phyloP scores from a whole-genome alignment of 2,888 invertebrate species.

The Phyllotreta cruciferae region DNA sequence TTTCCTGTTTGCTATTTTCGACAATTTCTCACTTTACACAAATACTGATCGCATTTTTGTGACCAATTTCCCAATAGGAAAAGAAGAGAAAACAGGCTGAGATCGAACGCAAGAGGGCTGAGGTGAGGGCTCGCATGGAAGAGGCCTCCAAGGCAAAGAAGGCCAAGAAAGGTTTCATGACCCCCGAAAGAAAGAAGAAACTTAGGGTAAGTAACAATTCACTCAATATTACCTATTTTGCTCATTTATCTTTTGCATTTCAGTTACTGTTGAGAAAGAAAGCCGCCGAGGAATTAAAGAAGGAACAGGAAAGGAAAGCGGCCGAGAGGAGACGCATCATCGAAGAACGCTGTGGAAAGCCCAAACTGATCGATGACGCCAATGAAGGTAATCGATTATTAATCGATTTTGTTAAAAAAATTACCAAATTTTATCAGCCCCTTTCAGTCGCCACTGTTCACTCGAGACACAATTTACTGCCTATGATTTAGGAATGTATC shows the following conservation, averaged over 20 bases:
- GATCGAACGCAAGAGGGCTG: slow-evolving; percentile 98
- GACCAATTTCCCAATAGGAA: slow-evolving; percentile 73
- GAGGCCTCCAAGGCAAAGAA: slow-evolving; percentile 98
- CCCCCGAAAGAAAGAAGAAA: slow-evolving; percentile 99
- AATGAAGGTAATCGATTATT: slow-evolving; percentile 85
- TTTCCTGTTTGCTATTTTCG: slow-evolving; percentile 5
- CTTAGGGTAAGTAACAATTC: slow-evolving; percentile 80
- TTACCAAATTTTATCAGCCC: neutral
- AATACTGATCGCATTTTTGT: slow-evolving; percentile 23
- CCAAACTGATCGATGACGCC: slow-evolving; percentile 89
- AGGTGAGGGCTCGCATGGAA: slow-evolving; percentile 98
- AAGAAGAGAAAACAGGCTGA: slow-evolving; percentile 98
- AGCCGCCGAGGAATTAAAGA: slow-evolving; percentile 99
- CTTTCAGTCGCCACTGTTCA: neutral
- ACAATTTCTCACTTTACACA: neutral
- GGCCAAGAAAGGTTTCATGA: slow-evolving; percentile 99
- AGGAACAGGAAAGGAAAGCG: slow-evolving; percentile 98
- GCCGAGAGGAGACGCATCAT: slow-evolving; percentile 97
- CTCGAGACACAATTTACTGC: too few relatives aligned
- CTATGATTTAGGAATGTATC: too few relatives aligned
- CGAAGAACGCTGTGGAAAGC: slow-evolving; percentile 92
- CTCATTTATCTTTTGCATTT: slow-evolving; percentile 33
- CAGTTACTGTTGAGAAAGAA: slow-evolving; percentile 99
- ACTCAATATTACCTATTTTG: neutral
- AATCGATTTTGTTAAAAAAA: neutral